These are phyloP conservation scores for Agraylea sexmaculata DNA, from an alignment of 1,140 invertebrate genomes.

Conservation along the genomic window DNA sequence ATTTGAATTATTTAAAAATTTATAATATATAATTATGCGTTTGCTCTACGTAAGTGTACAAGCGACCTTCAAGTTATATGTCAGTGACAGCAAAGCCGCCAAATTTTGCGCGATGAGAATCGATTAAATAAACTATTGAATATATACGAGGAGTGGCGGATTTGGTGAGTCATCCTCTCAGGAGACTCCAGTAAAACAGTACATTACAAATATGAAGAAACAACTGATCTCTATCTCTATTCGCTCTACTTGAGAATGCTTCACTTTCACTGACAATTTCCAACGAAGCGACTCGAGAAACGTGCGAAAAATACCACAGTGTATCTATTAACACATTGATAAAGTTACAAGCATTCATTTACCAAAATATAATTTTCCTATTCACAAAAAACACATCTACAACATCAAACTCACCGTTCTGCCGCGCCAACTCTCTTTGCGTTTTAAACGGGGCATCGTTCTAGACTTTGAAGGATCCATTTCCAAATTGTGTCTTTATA, in stretches of 20 bases:
- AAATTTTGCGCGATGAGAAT: too few species aligned
- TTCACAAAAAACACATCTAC: slow-evolving; percentile 2
- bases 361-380: background rate
- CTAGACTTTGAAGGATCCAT: slow-evolving; percentile 10
- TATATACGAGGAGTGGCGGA: too few species aligned
- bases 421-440: slow-evolving; percentile 31
- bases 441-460: slow-evolving; percentile 27
- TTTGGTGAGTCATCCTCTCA: too few species aligned
- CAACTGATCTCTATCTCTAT: background rate
- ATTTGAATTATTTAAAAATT: too few species aligned
- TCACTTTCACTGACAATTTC: background rate
- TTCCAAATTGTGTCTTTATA: slow-evolving; percentile 22
- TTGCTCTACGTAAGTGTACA: too few species aligned
- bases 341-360: background rate
- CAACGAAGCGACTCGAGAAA: slow-evolving; percentile 9
- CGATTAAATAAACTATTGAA: too few species aligned
- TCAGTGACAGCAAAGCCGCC: too few species aligned
- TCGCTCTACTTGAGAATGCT: background rate
- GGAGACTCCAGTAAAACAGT: too few species aligned
- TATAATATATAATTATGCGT: too few species aligned
- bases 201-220: too few species aligned
- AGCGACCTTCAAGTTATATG: too few species aligned
- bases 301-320: background rate
- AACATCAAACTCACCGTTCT: slow-evolving; percentile 28
- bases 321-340: background rate